Percentiles rank a stretch among this genome's conserved stretches.
phyloP scores from a whole-genome alignment of 2,888 invertebrate genomes.

The Agriopis aurantiaria region DNA sequence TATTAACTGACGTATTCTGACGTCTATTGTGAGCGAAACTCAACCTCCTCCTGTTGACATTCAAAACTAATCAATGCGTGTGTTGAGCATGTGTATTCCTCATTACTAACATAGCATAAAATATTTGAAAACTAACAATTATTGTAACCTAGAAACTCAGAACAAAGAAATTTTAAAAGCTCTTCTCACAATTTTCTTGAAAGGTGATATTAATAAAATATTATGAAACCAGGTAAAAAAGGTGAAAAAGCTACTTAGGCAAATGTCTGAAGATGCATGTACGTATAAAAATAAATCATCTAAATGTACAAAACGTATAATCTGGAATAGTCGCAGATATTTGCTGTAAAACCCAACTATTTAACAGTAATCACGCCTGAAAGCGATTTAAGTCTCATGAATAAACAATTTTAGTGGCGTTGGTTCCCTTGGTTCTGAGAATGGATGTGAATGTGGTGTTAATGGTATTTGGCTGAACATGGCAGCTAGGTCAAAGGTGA shows the following conservation, averaged over 20 bases:
- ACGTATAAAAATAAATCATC: slow-evolving; percentile 10
- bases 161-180: slow-evolving; percentile 26
- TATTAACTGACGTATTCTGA: not conserved
- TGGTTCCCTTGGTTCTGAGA: slow-evolving; percentile 20
- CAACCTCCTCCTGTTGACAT: not conserved
- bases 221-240: too few relatives aligned
- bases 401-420: slow-evolving; percentile 34
- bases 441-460: slow-evolving; percentile 26
- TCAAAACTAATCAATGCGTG: slow-evolving; percentile 18
- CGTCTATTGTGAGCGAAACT: not conserved
- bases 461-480: slow-evolving; percentile 32
- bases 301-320: not conserved
- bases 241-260: not conserved
- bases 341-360: slow-evolving; percentile 4
- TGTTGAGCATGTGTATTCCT: slow-evolving; percentile 36
- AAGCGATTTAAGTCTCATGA: slow-evolving; percentile 31
- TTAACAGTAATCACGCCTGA: slow-evolving; percentile 7
- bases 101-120: slow-evolving; percentile 27
- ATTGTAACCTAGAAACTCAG: slow-evolving; percentile 21
- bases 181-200: not conserved
- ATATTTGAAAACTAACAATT: slow-evolving; percentile 16
- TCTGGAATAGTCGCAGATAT: not conserved
- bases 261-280: not conserved
- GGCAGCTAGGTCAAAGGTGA: slow-evolving; percentile 18
- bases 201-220: not conserved